Evolutionary conservation across 2,797 vertebrate genomes (phyloP).

Genomic region (Etheostoma perlongum): DNA sequence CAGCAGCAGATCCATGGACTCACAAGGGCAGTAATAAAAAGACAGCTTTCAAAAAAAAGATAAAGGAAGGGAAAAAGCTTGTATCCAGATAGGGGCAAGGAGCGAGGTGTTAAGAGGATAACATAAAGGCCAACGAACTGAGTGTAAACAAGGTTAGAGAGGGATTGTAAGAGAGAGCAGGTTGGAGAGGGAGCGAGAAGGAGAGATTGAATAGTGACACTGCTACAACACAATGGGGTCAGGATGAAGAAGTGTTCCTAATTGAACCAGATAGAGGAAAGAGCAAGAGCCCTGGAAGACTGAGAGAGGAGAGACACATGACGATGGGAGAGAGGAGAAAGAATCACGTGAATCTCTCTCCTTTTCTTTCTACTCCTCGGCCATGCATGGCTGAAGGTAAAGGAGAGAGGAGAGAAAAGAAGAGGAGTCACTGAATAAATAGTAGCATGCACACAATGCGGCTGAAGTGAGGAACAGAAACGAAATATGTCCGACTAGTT

Average conservation of each 20-base stretch:
- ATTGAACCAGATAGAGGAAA: constrained; percentile 85
- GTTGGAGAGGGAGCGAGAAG: constrained; percentile 54
- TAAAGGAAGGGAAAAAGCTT: constrained; percentile 22
- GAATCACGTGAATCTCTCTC: constrained; percentile 33
- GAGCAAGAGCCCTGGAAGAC: constrained; percentile 52
- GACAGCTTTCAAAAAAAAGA: constrained; percentile 38
- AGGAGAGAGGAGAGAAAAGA: neutral
- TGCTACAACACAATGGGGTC: constrained; percentile 86
- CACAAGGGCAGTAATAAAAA: constrained; percentile 57
- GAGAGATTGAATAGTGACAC: constrained; percentile 85
- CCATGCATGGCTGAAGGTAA: constrained; percentile 2
- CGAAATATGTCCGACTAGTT: constrained; percentile 29
- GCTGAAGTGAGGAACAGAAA: neutral
- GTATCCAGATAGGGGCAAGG: constrained; percentile 58
- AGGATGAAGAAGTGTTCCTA: constrained; percentile 86
- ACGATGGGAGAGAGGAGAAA: constrained; percentile 21
- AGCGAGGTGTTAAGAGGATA: constrained; percentile 74
- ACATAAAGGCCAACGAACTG: constrained; percentile 73
- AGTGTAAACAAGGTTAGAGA: constrained; percentile 79
- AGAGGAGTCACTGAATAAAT: neutral
- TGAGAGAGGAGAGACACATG: constrained; percentile 45
- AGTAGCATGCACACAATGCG: neutral
- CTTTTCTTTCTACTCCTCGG: constrained; percentile 14
- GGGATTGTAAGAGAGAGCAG: constrained; percentile 62
- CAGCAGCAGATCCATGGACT: constrained; percentile 59